Conservation (phyloP, 2,888 invertebrate genomes). For the Philereme transversata region DNA sequence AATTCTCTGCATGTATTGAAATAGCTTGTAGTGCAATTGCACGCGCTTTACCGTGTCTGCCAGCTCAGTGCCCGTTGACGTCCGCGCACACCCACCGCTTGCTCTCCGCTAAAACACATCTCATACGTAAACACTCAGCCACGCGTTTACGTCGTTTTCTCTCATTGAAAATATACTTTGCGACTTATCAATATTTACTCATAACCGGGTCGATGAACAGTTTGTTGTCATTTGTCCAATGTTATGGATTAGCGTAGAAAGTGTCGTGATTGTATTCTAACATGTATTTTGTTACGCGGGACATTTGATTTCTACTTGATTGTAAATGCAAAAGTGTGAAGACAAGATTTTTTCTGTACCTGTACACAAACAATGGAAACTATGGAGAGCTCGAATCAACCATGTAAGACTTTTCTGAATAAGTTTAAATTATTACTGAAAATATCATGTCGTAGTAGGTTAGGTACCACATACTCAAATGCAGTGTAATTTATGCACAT, state of each 20-base stretch:
- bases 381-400: constrained; percentile 50
- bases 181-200: constrained; percentile 61
- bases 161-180: constrained; percentile 45
- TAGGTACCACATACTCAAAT: too few species aligned
- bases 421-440: neutral
- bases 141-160: constrained; percentile 46
- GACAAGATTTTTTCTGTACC: constrained; percentile 29
- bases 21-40: constrained; percentile 72
- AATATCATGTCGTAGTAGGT: too few species aligned
- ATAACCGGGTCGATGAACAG: constrained; percentile 51
- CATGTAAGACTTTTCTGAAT: constrained; percentile 52
- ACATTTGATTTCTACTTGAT: constrained; percentile 29
- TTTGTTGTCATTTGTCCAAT: constrained; percentile 30
- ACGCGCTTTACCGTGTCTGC: constrained; percentile 54
- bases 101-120: constrained; percentile 58
- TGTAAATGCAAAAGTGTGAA: constrained; percentile 33
- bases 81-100: constrained; percentile 60
- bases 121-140: constrained; percentile 58
- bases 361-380: constrained; percentile 52
- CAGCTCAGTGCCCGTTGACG: constrained; percentile 65
- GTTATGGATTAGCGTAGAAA: constrained; percentile 33
- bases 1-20: constrained; percentile 77
- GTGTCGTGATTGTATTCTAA: constrained; percentile 34
- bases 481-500: too few species aligned
- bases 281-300: constrained; percentile 31